Evolutionary conservation across 30 jellyfish, hydroid and myxozoan species (phyloP).

Genomic region (Nemopilema nomurai): DNA sequence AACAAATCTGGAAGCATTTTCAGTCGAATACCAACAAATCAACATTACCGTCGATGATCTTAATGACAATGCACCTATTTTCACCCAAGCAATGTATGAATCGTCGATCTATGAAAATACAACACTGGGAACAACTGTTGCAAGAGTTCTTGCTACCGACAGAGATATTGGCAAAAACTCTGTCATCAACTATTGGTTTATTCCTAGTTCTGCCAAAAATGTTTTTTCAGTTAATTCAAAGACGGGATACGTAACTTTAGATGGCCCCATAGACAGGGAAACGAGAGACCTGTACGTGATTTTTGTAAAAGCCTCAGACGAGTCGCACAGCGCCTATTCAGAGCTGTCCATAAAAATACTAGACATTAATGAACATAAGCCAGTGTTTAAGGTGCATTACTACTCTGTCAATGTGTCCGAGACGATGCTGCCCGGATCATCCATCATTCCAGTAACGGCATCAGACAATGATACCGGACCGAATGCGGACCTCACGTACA

Average conservation of each 20-base stretch:
- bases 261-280: conserved; percentile 69
- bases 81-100: conserved; percentile 54
- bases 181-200: conserved; percentile 54
- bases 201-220: conserved; percentile 77
- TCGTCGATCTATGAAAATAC: conserved; percentile 72
- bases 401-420: conserved; percentile 76
- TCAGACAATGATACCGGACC: conserved; percentile 81
- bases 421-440: conserved; percentile 65
- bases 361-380: conserved; percentile 84
- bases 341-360: conserved; percentile 58
- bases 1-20: conserved; percentile 51
- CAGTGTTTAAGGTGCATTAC: conserved; percentile 56
- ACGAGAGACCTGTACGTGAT: conserved; percentile 65
- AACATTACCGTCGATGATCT: conserved; percentile 69
- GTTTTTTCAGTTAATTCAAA: conserved; percentile 59
- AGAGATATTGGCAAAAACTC: conserved; percentile 78
- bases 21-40: conserved; percentile 44
- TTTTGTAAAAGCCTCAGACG: conserved; percentile 71
- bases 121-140: conserved; percentile 61
- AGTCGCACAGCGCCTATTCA: conserved; percentile 48
- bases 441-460: conserved; percentile 61
- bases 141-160: conserved; percentile 78
- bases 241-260: conserved; percentile 78
- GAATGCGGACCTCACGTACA: conserved; percentile 68
- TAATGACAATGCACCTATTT: conserved; percentile 84